These are phyloP conservation scores for Squalus acanthias DNA, from an alignment of 2,797 vertebrate species.

Conservation along the genomic window DNA sequence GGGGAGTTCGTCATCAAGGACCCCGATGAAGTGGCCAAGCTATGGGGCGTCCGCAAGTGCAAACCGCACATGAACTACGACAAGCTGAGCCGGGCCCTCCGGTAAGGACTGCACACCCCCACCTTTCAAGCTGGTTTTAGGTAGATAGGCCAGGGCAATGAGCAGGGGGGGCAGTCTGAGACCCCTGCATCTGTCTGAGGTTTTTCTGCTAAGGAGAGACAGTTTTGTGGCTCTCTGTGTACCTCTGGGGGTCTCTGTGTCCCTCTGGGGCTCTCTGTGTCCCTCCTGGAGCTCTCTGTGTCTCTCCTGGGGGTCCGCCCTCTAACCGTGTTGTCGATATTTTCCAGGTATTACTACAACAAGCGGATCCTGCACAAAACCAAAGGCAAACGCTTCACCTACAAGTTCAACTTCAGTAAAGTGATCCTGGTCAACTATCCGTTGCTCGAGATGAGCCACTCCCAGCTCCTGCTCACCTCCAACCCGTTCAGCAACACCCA, in stretches of 20 bases:
- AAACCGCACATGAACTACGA: conserved; percentile 97
- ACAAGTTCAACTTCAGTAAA: conserved; percentile 95
- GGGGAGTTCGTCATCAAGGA: conserved; percentile 94
- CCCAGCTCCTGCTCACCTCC: conserved; percentile 77
- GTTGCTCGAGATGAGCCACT: conserved; percentile 79
- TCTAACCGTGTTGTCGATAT: no score
- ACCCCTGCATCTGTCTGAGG: no score
- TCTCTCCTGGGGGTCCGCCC: not conserved
- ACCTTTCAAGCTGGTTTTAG: not conserved
- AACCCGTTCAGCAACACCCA: conserved; percentile 71
- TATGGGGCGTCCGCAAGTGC: conserved; percentile 87
- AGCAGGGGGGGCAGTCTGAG: no score
- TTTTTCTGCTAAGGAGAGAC: no score
- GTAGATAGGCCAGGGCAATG: no score
- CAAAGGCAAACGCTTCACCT: conserved; percentile 92
- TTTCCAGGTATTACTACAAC: conserved; percentile 86
- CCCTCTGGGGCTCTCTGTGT: no score
- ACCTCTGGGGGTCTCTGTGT: no score
- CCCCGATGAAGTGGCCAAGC: conserved; percentile 83
- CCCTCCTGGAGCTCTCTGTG: not conserved
- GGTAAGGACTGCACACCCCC: conserved; percentile 52
- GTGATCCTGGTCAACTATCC: conserved; percentile 86
- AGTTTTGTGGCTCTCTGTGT: no score
- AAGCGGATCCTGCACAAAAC: conserved; percentile 92
- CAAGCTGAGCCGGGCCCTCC: conserved; percentile 83